Percentiles rank a stretch among this genome's conserved stretches.
Evolutionary conservation across 2,888 invertebrate genomes (phyloP).

Genomic region (Rotaria magnacalcarata): DNA sequence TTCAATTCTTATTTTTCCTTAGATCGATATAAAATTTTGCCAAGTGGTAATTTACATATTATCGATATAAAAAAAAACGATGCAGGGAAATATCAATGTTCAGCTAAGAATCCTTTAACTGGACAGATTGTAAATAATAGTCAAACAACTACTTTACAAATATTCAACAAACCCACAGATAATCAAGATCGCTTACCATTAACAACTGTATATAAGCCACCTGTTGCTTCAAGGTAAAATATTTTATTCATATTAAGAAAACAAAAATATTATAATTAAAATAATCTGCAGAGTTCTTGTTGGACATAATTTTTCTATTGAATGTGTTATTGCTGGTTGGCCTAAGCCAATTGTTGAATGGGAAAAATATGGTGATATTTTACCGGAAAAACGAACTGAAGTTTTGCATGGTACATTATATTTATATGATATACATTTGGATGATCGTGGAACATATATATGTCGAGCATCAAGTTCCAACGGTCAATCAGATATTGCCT

Average conservation of each 20-base stretch:
- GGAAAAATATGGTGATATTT: constrained; percentile 69
- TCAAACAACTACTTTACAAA: constrained; percentile 1
- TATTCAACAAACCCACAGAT: background rate
- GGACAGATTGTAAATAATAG: constrained; percentile 35
- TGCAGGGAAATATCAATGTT: constrained; percentile 48
- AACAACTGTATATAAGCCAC: constrained; percentile 39
- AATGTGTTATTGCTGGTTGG: constrained; percentile 88
- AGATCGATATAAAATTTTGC: constrained; percentile 46
- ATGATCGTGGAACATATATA: constrained; percentile 55
- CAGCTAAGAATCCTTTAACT: constrained; percentile 39
- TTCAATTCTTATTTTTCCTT: background rate
- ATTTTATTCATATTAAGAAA: too few species aligned
- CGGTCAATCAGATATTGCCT: constrained; percentile 49
- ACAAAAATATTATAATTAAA: background rate
- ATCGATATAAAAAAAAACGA: constrained; percentile 47
- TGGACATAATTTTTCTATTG: constrained; percentile 77
- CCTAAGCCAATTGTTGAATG: constrained; percentile 86
- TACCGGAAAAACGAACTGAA: constrained; percentile 48
- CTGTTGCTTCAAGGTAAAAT: background rate
- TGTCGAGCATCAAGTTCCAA: constrained; percentile 52
- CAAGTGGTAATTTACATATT: constrained; percentile 48
- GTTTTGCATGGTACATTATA: constrained; percentile 50
- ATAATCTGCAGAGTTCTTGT: constrained; percentile 47
- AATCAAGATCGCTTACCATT: constrained; percentile 45
- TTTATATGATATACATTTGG: constrained; percentile 51